Percentiles rank a stretch among this genome's conserved stretches.
Evolutionary conservation across 1,140 invertebrate genomes (phyloP).

Genomic region (Scaptomyza graminum): DNA sequence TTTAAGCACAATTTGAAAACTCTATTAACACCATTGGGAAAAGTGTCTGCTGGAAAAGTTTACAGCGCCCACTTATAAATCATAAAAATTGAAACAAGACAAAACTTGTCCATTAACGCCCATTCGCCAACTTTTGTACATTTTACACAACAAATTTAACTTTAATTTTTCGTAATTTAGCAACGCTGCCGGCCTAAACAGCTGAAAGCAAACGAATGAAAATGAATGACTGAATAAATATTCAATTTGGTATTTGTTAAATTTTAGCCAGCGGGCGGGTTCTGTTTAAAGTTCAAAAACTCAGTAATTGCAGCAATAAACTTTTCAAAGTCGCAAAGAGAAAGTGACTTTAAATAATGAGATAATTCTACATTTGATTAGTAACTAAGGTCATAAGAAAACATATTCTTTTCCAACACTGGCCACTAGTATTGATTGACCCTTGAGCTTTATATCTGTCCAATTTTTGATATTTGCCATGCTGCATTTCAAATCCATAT

Average conservation of each 20-base stretch:
- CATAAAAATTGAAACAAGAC: conserved; percentile 61
- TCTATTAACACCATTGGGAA: conserved; percentile 43
- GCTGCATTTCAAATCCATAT: conserved; percentile 71
- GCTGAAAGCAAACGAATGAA: conserved; percentile 26
- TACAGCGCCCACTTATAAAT: conserved; percentile 55
- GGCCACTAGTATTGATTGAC: conserved; percentile 60
- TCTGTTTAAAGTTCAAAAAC: conserved; percentile 38
- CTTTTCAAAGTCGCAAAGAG: no score
- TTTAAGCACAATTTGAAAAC: conserved; percentile 53
- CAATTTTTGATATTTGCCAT: conserved; percentile 57
- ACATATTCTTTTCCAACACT: background rate
- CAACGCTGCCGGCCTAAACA: conserved; percentile 17
- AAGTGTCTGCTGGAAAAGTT: conserved; percentile 28
- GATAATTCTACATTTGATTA: no score
- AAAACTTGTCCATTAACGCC: conserved; percentile 75
- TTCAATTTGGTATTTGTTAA: conserved; percentile 60
- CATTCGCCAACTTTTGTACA: conserved; percentile 53
- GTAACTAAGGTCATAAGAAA: no score
- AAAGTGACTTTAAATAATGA: no score
- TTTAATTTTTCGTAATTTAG: conserved; percentile 75
- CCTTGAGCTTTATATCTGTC: conserved; percentile 26
- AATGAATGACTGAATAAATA: conserved; percentile 58
- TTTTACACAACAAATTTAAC: conserved; percentile 81
- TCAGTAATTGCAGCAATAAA: conserved; percentile 9
- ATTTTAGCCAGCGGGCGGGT: background rate